Evolutionary conservation across 2,113 vertebrate genomes (phyloP).

Genomic region (Castor canadensis): DNA sequence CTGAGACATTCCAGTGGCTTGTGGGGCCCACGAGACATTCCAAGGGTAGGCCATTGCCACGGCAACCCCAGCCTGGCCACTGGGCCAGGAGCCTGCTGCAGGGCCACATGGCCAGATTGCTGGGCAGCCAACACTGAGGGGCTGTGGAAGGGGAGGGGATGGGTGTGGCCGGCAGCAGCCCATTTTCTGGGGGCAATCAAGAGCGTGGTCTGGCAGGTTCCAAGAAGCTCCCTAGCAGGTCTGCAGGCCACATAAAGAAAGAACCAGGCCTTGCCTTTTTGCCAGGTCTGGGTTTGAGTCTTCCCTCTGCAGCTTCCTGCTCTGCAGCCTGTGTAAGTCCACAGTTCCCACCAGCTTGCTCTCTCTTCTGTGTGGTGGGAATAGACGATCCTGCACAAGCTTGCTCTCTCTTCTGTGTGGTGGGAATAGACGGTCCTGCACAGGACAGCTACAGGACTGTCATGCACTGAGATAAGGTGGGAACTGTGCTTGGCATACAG

Average conservation of each 20-base stretch:
- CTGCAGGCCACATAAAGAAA: neutral
- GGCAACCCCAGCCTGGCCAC: slow-evolving; percentile 53
- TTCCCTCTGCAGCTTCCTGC: neutral
- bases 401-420: neutral
- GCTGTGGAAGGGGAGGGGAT: neutral
- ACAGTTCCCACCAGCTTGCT: neutral
- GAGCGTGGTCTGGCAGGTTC: neutral
- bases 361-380: neutral
- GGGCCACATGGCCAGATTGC: slow-evolving; percentile 40
- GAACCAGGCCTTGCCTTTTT: slow-evolving; percentile 5
- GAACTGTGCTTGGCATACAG: neutral
- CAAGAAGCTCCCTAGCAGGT: neutral
- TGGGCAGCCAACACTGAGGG: neutral
- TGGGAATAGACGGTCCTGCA: neutral
- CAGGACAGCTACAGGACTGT: neutral
- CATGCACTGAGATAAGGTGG: neutral
- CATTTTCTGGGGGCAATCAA: neutral
- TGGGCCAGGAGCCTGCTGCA: slow-evolving; percentile 36
- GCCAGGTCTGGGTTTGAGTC: neutral
- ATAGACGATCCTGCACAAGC: neutral
- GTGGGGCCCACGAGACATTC: slow-evolving; percentile 57
- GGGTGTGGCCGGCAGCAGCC: neutral
- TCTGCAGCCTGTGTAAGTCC: neutral
- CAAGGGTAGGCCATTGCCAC: slow-evolving; percentile 67
- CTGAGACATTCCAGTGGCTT: slow-evolving; percentile 78